phyloP scores from a whole-genome alignment of 64 coral and sea anemone species.

The Dendronephthya gigantea region DNA sequence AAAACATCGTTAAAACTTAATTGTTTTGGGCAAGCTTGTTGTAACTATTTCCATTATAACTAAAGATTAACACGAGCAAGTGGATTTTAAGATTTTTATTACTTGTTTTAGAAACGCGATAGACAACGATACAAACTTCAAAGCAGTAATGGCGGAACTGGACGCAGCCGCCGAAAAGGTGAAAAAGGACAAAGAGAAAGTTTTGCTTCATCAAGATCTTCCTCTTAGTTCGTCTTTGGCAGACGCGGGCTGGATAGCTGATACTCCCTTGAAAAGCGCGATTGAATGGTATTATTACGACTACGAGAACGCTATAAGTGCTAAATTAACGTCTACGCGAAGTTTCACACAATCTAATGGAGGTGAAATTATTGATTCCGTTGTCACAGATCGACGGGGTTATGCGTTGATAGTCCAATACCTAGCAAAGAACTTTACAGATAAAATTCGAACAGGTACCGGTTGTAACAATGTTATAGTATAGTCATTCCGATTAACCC shows the following conservation, averaged over 20 bases:
- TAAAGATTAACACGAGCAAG: too few species aligned
- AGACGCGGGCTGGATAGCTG: not conserved
- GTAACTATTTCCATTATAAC: too few species aligned
- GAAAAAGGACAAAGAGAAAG: not conserved
- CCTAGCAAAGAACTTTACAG: slow-evolving; percentile 10
- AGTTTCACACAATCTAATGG: not conserved
- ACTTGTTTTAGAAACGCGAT: not conserved
- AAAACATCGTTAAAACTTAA: too few species aligned
- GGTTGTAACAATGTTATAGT: not conserved
- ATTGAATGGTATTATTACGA: not conserved
- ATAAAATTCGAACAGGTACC: slow-evolving; percentile 42
- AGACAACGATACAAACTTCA: not conserved
- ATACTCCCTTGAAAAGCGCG: not conserved
- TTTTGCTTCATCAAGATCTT: not conserved
- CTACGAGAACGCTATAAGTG: not conserved
- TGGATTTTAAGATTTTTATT: not conserved
- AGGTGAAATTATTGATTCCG: not conserved
- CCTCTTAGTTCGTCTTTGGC: not conserved
- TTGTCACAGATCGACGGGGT: slow-evolving; percentile 41
- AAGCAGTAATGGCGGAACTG: not conserved
- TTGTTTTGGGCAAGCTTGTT: too few species aligned
- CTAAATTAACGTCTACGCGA: not conserved
- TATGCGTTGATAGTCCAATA: slow-evolving; percentile 26
- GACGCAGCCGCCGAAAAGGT: not conserved
- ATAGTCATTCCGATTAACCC: too few species aligned